Conservation (phyloP, 2,888 invertebrate genomes). For the Mesorhabditis sp. region DNA sequence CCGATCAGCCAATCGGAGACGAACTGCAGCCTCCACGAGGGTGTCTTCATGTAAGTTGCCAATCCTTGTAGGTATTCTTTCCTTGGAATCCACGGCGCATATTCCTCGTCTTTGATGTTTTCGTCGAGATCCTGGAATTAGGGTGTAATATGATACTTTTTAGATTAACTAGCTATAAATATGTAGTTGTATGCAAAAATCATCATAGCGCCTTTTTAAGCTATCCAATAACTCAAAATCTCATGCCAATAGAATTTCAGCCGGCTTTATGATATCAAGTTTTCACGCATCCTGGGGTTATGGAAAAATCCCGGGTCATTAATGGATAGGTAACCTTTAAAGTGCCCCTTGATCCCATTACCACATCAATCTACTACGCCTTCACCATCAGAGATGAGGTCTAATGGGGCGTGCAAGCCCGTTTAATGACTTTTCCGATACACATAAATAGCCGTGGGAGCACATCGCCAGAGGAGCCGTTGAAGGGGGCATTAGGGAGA, state of each 20-base stretch:
- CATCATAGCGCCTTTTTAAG: not conserved
- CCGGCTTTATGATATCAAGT: not conserved
- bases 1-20: slow-evolving; percentile 49
- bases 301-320: too few species aligned
- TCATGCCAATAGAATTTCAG: not conserved
- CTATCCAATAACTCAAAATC: not conserved
- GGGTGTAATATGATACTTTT: too few species aligned
- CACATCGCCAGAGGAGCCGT: too few species aligned
- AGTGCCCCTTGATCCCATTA: too few species aligned
- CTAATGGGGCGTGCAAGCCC: too few species aligned
- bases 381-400: too few species aligned
- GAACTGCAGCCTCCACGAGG: slow-evolving; percentile 44
- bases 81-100: slow-evolving; percentile 66
- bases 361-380: too few species aligned
- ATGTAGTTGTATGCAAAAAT: not conserved
- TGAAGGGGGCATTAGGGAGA: too few species aligned
- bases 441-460: too few species aligned
- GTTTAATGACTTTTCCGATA: too few species aligned
- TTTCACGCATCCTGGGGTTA: too few species aligned
- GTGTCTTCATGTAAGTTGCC: slow-evolving; percentile 58
- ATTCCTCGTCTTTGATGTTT: slow-evolving; percentile 59
- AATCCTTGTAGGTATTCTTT: slow-evolving; percentile 65
- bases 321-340: too few species aligned
- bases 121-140: slow-evolving; percentile 31
- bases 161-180: not conserved